A percentile compares a stretch with the other conserved stretches of the same genome.
Evolutionary conservation across 2,797 vertebrate species (phyloP).

Genomic region (Pangasius krempfi): DNA sequence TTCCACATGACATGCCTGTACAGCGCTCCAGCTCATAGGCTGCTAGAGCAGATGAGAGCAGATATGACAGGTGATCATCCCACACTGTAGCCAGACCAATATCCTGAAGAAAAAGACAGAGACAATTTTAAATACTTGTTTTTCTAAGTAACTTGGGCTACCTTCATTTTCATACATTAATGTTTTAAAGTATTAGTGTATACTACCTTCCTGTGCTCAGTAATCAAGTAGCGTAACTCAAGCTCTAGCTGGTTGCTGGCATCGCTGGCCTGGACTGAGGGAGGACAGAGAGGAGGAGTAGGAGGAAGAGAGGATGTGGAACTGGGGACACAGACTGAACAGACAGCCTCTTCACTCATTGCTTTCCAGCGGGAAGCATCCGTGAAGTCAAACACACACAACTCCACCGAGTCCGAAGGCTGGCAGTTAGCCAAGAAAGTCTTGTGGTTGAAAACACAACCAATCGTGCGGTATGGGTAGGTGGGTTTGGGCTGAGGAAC

Average conservation of each 20-base stretch:
- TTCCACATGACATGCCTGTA: conserved; percentile 87
- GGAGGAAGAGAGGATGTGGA: conserved; percentile 81
- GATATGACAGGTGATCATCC: conserved; percentile 95
- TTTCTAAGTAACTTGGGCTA: background rate
- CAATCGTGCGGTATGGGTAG: conserved; percentile 88
- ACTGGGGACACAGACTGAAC: conserved; percentile 87
- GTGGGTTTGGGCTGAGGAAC: conserved; percentile 82
- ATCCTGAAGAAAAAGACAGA: conserved; percentile 74
- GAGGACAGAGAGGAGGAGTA: conserved; percentile 84
- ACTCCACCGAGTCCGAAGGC: conserved; percentile 86
- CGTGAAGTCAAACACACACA: conserved; percentile 87
- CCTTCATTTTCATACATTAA: background rate
- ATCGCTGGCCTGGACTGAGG: conserved; percentile 78
- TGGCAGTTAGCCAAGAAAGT: conserved; percentile 93
- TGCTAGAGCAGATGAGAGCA: conserved; percentile 89
- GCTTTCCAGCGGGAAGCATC: conserved; percentile 93
- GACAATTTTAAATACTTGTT: background rate
- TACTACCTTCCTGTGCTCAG: conserved; percentile 93
- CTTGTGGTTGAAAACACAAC: conserved; percentile 93
- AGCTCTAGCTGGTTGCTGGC: conserved; percentile 91
- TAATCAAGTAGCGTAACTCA: conserved; percentile 86
- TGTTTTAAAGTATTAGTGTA: background rate
- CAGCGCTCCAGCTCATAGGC: conserved; percentile 93
- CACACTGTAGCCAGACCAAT: conserved; percentile 87
- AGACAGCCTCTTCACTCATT: conserved; percentile 93